Conservation (phyloP, 2,888 invertebrate genomes). For the Apodemia hepburni region DNA sequence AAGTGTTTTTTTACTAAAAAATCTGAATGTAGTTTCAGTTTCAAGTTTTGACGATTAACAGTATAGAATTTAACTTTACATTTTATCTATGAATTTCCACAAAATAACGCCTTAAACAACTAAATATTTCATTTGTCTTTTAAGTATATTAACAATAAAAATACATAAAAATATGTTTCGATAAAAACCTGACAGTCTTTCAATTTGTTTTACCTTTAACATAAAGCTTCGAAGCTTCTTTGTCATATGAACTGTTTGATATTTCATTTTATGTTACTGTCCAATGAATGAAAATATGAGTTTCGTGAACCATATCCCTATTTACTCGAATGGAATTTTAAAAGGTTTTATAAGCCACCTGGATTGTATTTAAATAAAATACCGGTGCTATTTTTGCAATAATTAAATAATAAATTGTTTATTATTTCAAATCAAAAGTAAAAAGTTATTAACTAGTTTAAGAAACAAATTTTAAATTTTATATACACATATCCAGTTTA, state of each 20-base stretch:
- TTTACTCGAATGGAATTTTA: slow-evolving; percentile 1
- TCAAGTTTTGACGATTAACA: too few species aligned
- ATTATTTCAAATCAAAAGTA: too few species aligned
- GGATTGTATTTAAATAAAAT: background rate
- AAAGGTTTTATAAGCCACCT: background rate
- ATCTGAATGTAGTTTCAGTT: too few species aligned
- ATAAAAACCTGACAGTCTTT: background rate
- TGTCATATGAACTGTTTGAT: slow-evolving; percentile 58
- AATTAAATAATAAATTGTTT: background rate
- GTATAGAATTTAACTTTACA: too few species aligned
- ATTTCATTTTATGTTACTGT: slow-evolving; percentile 51
- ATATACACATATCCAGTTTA: too few species aligned
- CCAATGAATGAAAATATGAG: slow-evolving; percentile 2
- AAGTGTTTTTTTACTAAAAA: too few species aligned
- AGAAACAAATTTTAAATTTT: too few species aligned
- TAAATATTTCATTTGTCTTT: too few species aligned
- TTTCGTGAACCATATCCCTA: background rate
- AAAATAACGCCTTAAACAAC: too few species aligned
- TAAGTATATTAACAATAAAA: background rate
- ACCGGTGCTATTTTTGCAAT: background rate
- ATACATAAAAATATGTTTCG: background rate
- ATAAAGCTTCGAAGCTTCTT: slow-evolving; percentile 27
- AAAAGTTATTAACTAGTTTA: too few species aligned
- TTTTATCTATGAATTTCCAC: too few species aligned
- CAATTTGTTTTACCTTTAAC: background rate